Evolutionary conservation across 2,888 invertebrate genomes (phyloP).

Genomic region (Embidobia sp.): DNA sequence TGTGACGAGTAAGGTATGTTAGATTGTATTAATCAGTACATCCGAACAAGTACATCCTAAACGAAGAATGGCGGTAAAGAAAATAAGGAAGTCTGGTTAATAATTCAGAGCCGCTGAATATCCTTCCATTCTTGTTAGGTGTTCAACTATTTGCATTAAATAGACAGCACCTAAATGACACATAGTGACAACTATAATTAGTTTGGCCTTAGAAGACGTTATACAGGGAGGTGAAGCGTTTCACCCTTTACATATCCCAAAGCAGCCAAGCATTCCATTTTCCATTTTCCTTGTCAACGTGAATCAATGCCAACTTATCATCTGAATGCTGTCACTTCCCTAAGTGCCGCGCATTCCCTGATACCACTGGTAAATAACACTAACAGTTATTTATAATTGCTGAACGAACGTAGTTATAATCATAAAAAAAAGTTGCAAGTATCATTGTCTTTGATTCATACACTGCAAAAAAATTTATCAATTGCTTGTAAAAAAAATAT

Average conservation of each 20-base stretch:
- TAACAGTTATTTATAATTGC: too few species aligned
- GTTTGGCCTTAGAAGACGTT: constrained; percentile 22
- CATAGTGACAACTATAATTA: constrained; percentile 34
- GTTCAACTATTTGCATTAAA: constrained; percentile 10
- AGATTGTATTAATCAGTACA: too few species aligned
- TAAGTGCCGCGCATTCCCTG: too few species aligned
- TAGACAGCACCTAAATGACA: constrained; percentile 14
- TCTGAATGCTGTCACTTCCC: neutral
- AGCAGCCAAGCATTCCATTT: constrained; percentile 9
- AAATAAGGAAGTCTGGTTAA: neutral
- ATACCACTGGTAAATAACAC: too few species aligned
- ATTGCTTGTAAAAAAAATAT: too few species aligned
- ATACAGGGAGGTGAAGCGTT: constrained; percentile 3
- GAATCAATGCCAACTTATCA: constrained; percentile 7
- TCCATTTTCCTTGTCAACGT: constrained; percentile 10
- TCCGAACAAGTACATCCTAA: too few species aligned
- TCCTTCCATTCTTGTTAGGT: neutral
- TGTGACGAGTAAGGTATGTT: too few species aligned
- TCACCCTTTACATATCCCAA: constrained; percentile 24
- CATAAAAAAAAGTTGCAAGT: too few species aligned
- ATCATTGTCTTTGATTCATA: too few species aligned
- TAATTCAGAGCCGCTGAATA: neutral
- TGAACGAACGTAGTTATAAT: too few species aligned
- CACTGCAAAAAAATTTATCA: too few species aligned
- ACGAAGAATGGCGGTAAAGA: too few species aligned